Evolutionary conservation across 2,888 invertebrate species (phyloP).

Genomic region (Drosophila paranaensis): DNA sequence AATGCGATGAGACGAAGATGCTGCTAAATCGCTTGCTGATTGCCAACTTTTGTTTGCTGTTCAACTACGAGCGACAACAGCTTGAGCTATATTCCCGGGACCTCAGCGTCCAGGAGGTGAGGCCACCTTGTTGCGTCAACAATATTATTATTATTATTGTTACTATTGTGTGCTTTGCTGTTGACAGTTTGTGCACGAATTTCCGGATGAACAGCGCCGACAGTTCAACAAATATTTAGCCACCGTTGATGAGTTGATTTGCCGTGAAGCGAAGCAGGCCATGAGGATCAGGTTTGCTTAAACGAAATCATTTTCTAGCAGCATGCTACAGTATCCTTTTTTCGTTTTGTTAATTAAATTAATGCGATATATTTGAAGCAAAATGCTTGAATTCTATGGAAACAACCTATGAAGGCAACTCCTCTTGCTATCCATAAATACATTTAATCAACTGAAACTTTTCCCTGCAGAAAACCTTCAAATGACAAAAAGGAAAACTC

Average conservation of each 20-base stretch:
- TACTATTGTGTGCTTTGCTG: conserved; percentile 29
- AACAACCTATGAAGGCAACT: too few species aligned
- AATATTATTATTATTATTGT: conserved; percentile 22
- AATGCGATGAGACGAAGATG: conserved; percentile 79
- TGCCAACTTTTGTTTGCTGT: conserved; percentile 82
- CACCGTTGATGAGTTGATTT: conserved; percentile 80
- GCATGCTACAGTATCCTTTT: neutral
- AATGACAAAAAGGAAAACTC: too few species aligned
- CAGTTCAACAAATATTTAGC: conserved; percentile 86
- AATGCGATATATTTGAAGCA: too few species aligned
- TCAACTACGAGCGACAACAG: conserved; percentile 70
- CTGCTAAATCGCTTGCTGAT: conserved; percentile 78
- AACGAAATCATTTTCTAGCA: neutral
- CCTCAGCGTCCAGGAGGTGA: conserved; percentile 73
- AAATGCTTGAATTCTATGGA: too few species aligned
- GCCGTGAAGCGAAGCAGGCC: conserved; percentile 74
- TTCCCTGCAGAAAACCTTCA: too few species aligned
- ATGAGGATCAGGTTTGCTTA: conserved; percentile 79
- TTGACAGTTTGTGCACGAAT: conserved; percentile 72
- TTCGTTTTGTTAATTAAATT: too few species aligned
- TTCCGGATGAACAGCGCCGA: conserved; percentile 84
- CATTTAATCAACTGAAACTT: too few species aligned
- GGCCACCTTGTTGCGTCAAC: neutral
- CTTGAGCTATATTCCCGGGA: conserved; percentile 68
- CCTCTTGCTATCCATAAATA: too few species aligned